Base-by-base conservation (phyloP, 1,140 invertebrate genomes). In the Brachionus manjavacas region DNA sequence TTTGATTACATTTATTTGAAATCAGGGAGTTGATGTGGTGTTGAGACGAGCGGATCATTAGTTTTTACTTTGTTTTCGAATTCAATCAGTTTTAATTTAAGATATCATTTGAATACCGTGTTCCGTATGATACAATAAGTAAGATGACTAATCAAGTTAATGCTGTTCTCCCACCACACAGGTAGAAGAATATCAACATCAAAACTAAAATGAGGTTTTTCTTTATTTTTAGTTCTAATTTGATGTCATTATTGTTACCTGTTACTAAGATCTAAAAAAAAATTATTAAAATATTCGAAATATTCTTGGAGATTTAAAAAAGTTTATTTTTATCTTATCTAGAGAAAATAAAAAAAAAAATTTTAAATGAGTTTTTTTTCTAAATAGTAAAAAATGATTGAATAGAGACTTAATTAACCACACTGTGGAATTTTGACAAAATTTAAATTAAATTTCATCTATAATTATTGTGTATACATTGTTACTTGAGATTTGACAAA, bases 11-110 rank as follows among this genome's bases (percentile, higher is more conserved):
- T 49, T 46, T 76, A 12, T 23, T 20, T 9, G 72, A 76, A 14
- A 28, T 76, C 11, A 76, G 46, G 28, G 41, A 49, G 20, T 76
- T 76, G 20, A 76, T 76, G 20, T 76, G 43, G 9, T 49, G 16
- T 76, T 76, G 72, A n/a, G 72, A 76, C 14, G 72, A 76, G 11
- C 20, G 11, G 20, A 76, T 16, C 72, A 76, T 76, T 76, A 49
- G 28, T 70, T 14, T 64, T 64, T 4, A 25, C 7, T 64, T 9
- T n/a, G 1, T 64, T 23, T n/a, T n/a, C 9, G 2, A 64, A 64
- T 23, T 64, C 2, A 35, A 1, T 31, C 14, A 35, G 14, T 12
- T 70, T 70, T 28, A 2, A 8, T 31, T 31, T 35, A 28, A n/a
- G 12, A 23, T 25, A 35, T 70, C 66, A 70, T 70, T 70, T 70